Base-by-base conservation (phyloP, 2,888 invertebrate species). In the Troides aeacus region DNA sequence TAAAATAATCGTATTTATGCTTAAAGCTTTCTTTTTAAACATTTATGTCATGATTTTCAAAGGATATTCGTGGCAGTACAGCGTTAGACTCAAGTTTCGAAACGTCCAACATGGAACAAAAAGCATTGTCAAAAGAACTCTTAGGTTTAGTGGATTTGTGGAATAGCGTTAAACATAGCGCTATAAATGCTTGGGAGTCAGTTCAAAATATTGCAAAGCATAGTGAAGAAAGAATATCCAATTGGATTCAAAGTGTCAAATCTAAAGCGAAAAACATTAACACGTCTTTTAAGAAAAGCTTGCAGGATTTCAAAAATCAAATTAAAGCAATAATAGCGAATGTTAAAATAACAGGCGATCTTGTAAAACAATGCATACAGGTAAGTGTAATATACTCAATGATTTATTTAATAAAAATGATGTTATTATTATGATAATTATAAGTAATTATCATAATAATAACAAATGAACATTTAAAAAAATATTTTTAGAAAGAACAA, bases 311-410 rank as follows among this genome's bases (percentile, higher is more conserved):
- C 10, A 80, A 76, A 71, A 66, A 73, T 0, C 77, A 76, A 23
- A 66, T 81, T 7, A 71, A 77, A 3, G 69, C 72, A 18, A 71
- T 80, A 2, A 75, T 85, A 39, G 71, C 75, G 57, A 74, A 77
- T 30, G 64, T 81, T 8, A 68, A 79, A 24, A 77, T 76, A 4
- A 76, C 77, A 18, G 75, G 78, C 17, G 74, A 81, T 65, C 67
- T 76, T 23, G 74, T 82, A 4, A 79, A 79, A 72, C 70, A 78
- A 73, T 87, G 87, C 75, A 68, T 84, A 39, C 62, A 79, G 67
- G 87, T 86, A 79, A 76, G 70, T 66, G 18, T 53, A 39, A 24
- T 58, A 23, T 58, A 23, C 24, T 23, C 7, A 58, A n/a, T 15
- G 8, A 30, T 30, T 23, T 58, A 23, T 58, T 58, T 58, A 23